These are phyloP conservation scores for Drosophila arizonae DNA, from an alignment of 1,140 invertebrate species.

Conservation along the genomic window DNA sequence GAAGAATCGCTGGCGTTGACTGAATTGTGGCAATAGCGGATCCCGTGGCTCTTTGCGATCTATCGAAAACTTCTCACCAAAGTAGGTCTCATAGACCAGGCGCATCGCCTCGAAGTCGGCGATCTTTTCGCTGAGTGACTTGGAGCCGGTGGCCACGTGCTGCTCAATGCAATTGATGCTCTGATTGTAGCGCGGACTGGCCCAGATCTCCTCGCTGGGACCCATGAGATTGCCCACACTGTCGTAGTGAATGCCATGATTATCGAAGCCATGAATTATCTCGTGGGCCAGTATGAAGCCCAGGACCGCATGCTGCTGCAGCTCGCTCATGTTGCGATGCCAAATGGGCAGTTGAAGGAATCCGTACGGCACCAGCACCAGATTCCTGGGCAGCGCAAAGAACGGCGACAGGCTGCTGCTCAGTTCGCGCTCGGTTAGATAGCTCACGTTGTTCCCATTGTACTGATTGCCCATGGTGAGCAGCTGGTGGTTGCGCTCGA, in stretches of 20 bases:
- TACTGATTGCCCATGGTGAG: conserved; percentile 11
- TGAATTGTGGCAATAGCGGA: conserved; percentile 85
- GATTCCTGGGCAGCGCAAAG: conserved; percentile 67
- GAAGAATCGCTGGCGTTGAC: conserved; percentile 90
- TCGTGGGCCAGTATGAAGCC: conserved; percentile 73
- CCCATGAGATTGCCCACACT: conserved; percentile 72
- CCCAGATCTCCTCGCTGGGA: conserved; percentile 69
- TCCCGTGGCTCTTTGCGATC: conserved; percentile 48
- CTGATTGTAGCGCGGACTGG: conserved; percentile 61
- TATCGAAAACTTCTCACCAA: conserved; percentile 37
- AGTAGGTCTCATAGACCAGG: conserved; percentile 67
- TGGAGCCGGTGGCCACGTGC: conserved; percentile 67
- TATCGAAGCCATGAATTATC: conserved; percentile 72
- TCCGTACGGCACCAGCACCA: conserved; percentile 69
- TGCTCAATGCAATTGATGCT: conserved; percentile 72
- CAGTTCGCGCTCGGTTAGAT: conserved; percentile 55
- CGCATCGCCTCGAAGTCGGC: conserved; percentile 75
- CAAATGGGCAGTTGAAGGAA: conserved; percentile 70
- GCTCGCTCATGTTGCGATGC: conserved; percentile 59
- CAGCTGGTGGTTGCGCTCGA: conserved; percentile 59
- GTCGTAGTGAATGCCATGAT: conserved; percentile 72
- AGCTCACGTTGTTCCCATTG: conserved; percentile 42
- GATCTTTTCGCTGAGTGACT: conserved; percentile 71
- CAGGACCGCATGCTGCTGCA: conserved; percentile 72
- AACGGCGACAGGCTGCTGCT: conserved; percentile 70